Evolutionary conservation across 2,888 invertebrate genomes (phyloP), one percentile per base, ranked within the genome.

Genomic region (Deilephila elpenor): DNA sequence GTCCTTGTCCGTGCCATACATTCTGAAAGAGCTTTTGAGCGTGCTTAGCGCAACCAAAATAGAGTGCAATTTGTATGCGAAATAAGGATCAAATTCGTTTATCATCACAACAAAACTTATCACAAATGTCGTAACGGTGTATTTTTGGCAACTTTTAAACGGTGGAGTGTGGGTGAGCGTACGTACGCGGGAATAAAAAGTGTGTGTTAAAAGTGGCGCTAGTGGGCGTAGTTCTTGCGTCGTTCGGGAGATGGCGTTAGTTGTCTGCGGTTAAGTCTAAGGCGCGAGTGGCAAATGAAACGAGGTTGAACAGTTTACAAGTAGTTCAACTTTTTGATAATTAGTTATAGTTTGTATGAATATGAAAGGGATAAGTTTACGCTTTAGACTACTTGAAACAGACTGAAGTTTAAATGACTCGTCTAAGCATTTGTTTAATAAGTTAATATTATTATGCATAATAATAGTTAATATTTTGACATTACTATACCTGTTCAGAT

Each of bases 141-240:
- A 88, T 92, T 93, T 91, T 93, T 91, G 88, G 78, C 78, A 87
- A 86, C 88, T 92, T 92, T 93, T 88, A 84, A 75, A 74, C 74
- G 70, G 75, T 76, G 59, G 59, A 83, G 91, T 91, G 89, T 89
- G 90, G 75, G 92, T 91, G 83, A 78, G 77, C 75, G 77, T 82
- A 88, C 77, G 82, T 73, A 71, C 32, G 53, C 53, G 72, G 76
- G 76, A 34, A 83, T 86, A 88, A 89, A 90, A 89, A 87, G 80
- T 84, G 84, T 86, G 85, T 82, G 85, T 83, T 78, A 76, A 73
- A 73, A 73, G 86, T 86, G 93, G 93, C 93, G 94, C 92, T 93
- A 92, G 91, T 92, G 92, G 86, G 87, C 59, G 59, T 67, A 82
- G 82, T 92, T 79, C 82, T 61, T 75, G 75, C 79, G 81, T 81